Evolutionary conservation across 1,140 invertebrate species (phyloP).

Genomic region (Wiebesia pumilae): DNA sequence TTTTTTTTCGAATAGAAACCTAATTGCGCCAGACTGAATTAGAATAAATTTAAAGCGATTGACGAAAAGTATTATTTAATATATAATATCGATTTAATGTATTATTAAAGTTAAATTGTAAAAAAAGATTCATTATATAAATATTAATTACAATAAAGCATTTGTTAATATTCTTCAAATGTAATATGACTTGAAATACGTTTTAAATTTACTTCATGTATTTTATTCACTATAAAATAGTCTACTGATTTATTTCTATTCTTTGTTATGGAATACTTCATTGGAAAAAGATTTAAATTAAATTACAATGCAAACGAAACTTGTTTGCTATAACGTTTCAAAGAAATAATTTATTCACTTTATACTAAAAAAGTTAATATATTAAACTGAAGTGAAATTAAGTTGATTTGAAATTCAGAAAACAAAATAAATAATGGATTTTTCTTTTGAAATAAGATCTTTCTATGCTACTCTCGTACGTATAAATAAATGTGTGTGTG

Average conservation of each 20-base stretch:
- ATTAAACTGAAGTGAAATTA: neutral
- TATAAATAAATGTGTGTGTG: slow-evolving; percentile 39
- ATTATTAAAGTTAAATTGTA: neutral
- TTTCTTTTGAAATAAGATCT: neutral
- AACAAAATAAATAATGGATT: neutral
- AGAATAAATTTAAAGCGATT: too few species aligned
- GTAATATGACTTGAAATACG: neutral
- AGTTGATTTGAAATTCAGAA: neutral
- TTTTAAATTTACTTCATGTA: neutral
- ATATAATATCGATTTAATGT: neutral
- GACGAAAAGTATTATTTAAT: too few species aligned
- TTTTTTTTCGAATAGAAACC: too few species aligned
- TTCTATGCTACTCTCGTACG: neutral
- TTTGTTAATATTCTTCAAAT: too few species aligned
- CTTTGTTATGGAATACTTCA: neutral
- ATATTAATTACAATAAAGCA: too few species aligned
- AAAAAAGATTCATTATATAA: too few species aligned
- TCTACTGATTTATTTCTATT: neutral
- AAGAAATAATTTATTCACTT: neutral
- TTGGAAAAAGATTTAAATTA: neutral
- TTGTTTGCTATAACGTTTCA: neutral
- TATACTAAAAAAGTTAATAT: neutral
- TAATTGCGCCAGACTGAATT: too few species aligned
- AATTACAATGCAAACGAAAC: neutral
- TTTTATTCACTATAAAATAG: neutral